Conservation (phyloP, 1,140 invertebrate species). For the Bathynomus jamesi region DNA sequence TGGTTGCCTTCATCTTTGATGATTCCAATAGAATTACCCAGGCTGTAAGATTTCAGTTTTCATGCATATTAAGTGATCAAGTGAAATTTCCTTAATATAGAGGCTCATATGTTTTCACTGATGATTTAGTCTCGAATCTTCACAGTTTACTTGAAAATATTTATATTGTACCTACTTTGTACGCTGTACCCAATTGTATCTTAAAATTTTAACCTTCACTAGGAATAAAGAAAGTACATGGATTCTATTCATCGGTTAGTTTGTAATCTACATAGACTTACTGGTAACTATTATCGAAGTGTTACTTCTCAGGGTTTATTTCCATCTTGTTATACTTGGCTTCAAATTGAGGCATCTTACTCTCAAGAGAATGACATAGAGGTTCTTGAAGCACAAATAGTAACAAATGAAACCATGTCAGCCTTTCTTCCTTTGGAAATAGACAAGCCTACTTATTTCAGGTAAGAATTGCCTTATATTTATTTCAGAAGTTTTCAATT, state of each 20-base stretch:
- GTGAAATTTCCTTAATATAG: neutral
- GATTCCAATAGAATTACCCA: slow-evolving; percentile 35
- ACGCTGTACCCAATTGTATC: too few relatives aligned
- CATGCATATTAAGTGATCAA: neutral
- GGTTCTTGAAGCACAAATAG: slow-evolving; percentile 24
- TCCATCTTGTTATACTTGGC: slow-evolving; percentile 35
- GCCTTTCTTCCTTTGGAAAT: slow-evolving; percentile 13
- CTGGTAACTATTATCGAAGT: neutral
- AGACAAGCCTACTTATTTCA: slow-evolving; percentile 18
- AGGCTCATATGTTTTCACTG: neutral
- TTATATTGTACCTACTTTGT: too few relatives aligned
- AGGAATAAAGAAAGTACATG: neutral
- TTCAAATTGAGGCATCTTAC: slow-evolving; percentile 22
- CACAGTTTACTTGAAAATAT: too few relatives aligned
- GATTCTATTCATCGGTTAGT: neutral
- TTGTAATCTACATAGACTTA: neutral
- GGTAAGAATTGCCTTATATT: slow-evolving; percentile 7
- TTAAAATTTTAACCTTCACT: neutral
- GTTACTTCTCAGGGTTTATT: slow-evolving; percentile 20
- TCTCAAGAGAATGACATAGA: slow-evolving; percentile 20
- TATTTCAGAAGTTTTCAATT: too few relatives aligned
- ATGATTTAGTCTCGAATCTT: too few relatives aligned
- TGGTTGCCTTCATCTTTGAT: slow-evolving; percentile 31
- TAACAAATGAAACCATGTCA: slow-evolving; percentile 13
- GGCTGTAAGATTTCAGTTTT: slow-evolving; percentile 25